phyloP scores from a whole-genome alignment of 1,140 invertebrate species.

The Saccostrea glomerata region DNA sequence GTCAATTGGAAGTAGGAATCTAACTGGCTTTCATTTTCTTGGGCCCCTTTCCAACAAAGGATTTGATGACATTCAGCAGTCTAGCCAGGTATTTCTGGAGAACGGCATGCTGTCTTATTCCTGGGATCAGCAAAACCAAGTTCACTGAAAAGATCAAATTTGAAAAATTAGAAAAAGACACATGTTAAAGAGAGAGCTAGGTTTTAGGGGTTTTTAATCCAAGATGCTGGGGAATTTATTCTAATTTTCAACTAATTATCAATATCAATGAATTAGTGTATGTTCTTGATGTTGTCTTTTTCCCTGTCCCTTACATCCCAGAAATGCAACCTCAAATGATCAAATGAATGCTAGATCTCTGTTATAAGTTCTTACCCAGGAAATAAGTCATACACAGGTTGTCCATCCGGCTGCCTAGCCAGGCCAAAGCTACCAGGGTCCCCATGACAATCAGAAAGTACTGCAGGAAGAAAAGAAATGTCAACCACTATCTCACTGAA shows the following conservation, averaged over 20 bases:
- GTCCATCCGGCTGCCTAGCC: slow-evolving; percentile 89
- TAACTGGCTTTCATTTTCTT: slow-evolving; percentile 60
- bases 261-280: too few relatives aligned
- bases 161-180: neutral
- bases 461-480: slow-evolving; percentile 81
- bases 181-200: neutral
- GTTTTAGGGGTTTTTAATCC: too few relatives aligned
- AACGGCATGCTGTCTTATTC: slow-evolving; percentile 78
- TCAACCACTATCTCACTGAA: neutral
- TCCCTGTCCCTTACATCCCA: too few relatives aligned
- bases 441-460: slow-evolving; percentile 87
- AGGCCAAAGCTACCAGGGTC: slow-evolving; percentile 85
- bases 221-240: too few relatives aligned
- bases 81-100: slow-evolving; percentile 76
- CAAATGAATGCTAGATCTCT: too few relatives aligned
- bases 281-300: too few relatives aligned
- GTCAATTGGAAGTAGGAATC: neutral
- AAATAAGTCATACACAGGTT: slow-evolving; percentile 90
- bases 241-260: too few relatives aligned
- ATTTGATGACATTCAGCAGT: slow-evolving; percentile 52
- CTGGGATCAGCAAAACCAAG: slow-evolving; percentile 78
- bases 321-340: too few relatives aligned
- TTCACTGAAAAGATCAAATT: slow-evolving; percentile 72
- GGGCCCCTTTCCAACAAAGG: slow-evolving; percentile 57
- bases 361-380: slow-evolving; percentile 79